Base-by-base conservation (phyloP, 2,797 vertebrate species). In the Synanceia verrucosa region DNA sequence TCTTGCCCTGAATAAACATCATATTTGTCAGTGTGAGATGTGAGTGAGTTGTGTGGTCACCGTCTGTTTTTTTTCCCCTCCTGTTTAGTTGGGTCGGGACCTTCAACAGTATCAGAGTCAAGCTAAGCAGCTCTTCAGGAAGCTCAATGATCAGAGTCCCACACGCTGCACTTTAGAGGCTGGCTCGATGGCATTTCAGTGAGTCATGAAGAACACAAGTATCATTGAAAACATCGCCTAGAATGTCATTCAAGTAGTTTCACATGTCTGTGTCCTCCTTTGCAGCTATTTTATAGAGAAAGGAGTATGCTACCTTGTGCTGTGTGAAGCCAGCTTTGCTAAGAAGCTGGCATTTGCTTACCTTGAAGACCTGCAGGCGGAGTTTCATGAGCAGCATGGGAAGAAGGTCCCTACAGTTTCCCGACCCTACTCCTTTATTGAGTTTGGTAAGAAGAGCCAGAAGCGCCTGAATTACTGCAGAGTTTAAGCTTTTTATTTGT, bases 61-160 rank as follows among this genome's bases (percentile, higher is more conserved):
- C 18, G 1, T 57, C 2, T 24, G 7, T 31, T 65, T 24, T 6
- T 18, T 67, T 28, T 37, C 23, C 7, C 58, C 31, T 89, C 47
- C 81, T 81, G 63, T 89, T 76, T 78, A 99, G 98, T 90, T 98
- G 86, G 97, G 97, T 72, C 95, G 97, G 36, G 98, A 99, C 80
- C 94, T 99, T 75, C 98, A 99, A 72, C 97, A 98, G 79, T 99
- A 99, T 91, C 98, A 99, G 92, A 98, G 94, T 86, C 97, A 99
- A 78, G 98, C 98, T 1, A 99, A 99, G 87, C 97, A 98, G 88
- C 96, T 99, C 37, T 99, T 99, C 85, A 94, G 96, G 68, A 99
- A 97, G 71, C 90, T 99, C 83, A 99, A 98, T n/a, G 98, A 99
- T 47, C 98, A 99, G 84, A 99, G 97, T 65, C 98, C 98, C 31